Conservation (phyloP, 2,797 vertebrate species). For the Oreonectes daqikongensis region DNA sequence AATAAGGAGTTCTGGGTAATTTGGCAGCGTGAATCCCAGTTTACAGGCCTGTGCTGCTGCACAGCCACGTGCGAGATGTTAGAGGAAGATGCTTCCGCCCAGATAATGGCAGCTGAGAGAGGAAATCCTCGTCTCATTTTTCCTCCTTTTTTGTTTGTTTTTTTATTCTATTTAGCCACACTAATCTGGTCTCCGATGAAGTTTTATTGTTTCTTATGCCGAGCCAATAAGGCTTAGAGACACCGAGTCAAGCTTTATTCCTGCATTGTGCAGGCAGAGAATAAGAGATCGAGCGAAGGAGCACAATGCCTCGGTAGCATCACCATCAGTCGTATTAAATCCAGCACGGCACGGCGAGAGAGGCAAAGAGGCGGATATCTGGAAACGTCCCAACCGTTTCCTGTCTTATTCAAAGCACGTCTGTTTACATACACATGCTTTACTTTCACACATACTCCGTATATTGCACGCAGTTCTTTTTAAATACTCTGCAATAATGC, state of each 20-base stretch:
- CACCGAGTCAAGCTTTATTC: conserved; percentile 77
- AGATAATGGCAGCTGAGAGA: conserved; percentile 73
- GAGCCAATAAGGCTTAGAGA: conserved; percentile 83
- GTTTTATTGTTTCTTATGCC: conserved; percentile 86
- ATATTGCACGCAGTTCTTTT: background rate
- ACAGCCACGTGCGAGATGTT: conserved; percentile 73
- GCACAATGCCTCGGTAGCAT: conserved; percentile 59
- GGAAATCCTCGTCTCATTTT: conserved; percentile 61
- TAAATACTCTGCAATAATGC: too few species aligned
- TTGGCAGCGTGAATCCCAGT: conserved; percentile 80
- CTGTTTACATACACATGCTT: conserved; percentile 57
- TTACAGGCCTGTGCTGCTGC: conserved; percentile 72
- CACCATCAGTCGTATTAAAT: conserved; percentile 69
- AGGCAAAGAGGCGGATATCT: conserved; percentile 54
- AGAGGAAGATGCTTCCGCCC: conserved; percentile 74
- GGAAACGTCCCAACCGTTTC: conserved; percentile 71
- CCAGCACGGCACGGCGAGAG: conserved; percentile 51
- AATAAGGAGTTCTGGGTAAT: conserved; percentile 79
- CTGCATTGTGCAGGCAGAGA: conserved; percentile 73
- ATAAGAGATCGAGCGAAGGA: conserved; percentile 67
- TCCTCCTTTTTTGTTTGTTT: conserved; percentile 49
- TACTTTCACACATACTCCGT: conserved; percentile 12
- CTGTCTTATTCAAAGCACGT: conserved; percentile 58
- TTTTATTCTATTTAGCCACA: conserved; percentile 57
- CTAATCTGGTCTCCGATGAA: conserved; percentile 88